These are phyloP conservation scores for Rotaria sp. DNA, from an alignment of 2,888 invertebrate genomes.

Conservation along the genomic window DNA sequence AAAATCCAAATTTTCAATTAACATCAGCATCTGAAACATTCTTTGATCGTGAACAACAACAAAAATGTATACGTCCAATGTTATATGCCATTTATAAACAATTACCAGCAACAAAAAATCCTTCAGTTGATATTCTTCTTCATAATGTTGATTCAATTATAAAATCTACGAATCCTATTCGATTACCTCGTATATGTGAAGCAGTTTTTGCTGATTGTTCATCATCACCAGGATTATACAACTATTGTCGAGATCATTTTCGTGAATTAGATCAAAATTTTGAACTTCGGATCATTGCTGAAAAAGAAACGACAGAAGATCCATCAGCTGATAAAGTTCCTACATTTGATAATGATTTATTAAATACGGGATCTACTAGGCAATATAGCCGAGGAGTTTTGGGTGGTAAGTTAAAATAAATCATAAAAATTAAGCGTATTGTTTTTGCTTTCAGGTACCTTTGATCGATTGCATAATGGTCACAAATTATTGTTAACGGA, in stretches of 20 bases:
- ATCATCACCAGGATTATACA: background rate
- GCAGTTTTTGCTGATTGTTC: slow-evolving; percentile 16
- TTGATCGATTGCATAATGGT: slow-evolving; percentile 81
- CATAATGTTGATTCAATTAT: background rate
- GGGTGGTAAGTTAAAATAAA: background rate
- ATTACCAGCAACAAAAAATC: background rate
- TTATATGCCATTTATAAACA: background rate
- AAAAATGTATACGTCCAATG: background rate
- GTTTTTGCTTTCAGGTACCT: slow-evolving; percentile 65
- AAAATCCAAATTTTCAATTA: background rate
- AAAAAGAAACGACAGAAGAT: background rate
- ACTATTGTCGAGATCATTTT: background rate
- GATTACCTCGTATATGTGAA: background rate
- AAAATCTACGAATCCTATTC: background rate
- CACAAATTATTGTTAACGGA: slow-evolving; percentile 82
- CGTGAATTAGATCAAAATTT: background rate
- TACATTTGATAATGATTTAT: background rate
- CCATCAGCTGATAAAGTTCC: background rate
- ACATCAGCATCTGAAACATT: background rate
- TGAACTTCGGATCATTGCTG: background rate
- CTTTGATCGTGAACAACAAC: background rate
- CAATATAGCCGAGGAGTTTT: background rate
- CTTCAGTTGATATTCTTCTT: background rate
- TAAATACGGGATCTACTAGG: background rate
- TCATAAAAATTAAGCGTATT: too few species aligned